phyloP scores from a whole-genome alignment of 2,113 vertebrate species.

The Laticauda colubrina region DNA sequence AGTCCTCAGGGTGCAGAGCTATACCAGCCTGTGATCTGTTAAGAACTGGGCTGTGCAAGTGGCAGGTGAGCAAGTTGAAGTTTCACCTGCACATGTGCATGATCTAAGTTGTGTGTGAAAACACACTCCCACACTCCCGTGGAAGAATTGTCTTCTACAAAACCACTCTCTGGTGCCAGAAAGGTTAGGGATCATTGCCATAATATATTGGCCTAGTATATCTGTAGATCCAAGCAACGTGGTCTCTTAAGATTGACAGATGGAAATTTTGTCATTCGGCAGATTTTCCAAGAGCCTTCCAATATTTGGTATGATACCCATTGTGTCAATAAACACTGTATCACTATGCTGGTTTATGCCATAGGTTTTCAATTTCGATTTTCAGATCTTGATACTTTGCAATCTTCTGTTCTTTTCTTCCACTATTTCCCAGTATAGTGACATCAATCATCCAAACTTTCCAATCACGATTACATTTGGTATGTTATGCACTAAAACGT shows the following conservation, averaged over 20 bases:
- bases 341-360: background rate
- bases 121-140: background rate
- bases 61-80: background rate
- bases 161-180: background rate
- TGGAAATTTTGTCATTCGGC: background rate
- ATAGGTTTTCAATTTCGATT: background rate
- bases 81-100: background rate
- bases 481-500: background rate
- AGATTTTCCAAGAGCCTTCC: background rate
- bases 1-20: background rate
- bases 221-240: background rate
- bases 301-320: background rate
- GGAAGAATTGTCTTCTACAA: background rate
- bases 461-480: background rate
- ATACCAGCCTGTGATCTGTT: background rate
- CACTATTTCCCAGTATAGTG: background rate
- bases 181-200: background rate
- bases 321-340: background rate
- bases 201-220: background rate
- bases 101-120: background rate
- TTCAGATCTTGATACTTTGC: background rate
- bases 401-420: background rate
- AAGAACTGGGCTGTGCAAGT: background rate
- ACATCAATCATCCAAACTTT: background rate
- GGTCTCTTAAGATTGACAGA: background rate